These are phyloP conservation scores for Meganola albula DNA, from an alignment of 2,888 invertebrate genomes.

Conservation along the genomic window DNA sequence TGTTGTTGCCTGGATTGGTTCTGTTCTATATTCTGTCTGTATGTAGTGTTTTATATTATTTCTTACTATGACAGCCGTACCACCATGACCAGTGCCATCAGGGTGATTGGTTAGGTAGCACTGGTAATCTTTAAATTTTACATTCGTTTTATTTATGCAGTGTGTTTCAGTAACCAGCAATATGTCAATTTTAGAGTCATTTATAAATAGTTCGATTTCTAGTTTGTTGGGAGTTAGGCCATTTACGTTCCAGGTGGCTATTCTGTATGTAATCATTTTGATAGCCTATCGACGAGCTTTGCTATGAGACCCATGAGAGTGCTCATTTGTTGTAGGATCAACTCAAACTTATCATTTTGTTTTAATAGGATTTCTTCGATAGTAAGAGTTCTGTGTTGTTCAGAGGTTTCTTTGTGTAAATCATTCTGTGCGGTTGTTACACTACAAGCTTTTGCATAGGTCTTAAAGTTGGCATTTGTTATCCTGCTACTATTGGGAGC, in stretches of 20 bases:
- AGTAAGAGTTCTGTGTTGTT: too few species aligned
- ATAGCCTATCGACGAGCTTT: constrained; percentile 3
- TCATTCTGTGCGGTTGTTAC: not conserved
- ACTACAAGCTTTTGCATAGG: not conserved
- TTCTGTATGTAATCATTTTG: constrained; percentile 1
- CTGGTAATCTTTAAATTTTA: constrained; percentile 8
- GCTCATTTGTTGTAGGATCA: constrained; percentile 11
- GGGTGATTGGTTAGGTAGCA: constrained; percentile 12
- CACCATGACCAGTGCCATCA: constrained; percentile 16
- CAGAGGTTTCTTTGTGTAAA: too few species aligned
- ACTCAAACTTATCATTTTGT: constrained; percentile 21
- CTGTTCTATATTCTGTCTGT: constrained; percentile 5
- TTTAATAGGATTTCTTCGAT: constrained; percentile 9
- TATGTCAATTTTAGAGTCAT: constrained; percentile 11
- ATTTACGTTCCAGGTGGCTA: constrained; percentile 18
- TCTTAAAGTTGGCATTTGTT: too few species aligned
- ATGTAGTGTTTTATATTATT: constrained; percentile 12
- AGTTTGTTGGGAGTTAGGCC: constrained; percentile 13
- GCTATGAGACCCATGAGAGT: constrained; percentile 9
- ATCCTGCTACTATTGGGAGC: too few species aligned
- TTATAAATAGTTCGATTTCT: constrained; percentile 10
- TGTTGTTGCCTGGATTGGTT: constrained; percentile 18
- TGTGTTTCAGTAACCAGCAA: constrained; percentile 16
- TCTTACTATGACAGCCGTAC: constrained; percentile 13
- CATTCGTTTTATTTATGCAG: constrained; percentile 2